Percentiles rank a stretch among this genome's conserved stretches.
These are phyloP conservation scores for Heliconius hewitsoni DNA, from an alignment of 1,140 invertebrate genomes.

Conservation along the genomic window DNA sequence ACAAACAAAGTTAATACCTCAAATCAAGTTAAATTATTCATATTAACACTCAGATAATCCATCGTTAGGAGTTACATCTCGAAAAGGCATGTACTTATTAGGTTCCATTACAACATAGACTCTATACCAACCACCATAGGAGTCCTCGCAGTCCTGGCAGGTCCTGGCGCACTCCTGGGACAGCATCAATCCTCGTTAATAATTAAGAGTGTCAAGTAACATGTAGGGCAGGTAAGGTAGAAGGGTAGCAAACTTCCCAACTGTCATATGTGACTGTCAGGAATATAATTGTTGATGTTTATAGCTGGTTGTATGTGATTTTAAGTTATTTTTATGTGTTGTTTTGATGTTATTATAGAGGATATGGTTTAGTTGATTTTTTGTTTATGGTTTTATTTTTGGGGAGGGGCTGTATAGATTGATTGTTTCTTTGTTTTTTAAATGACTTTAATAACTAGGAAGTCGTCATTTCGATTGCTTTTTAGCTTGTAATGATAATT, in stretches of 20 bases:
- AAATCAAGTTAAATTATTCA: constrained; percentile 34
- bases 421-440: no score
- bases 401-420: not conserved
- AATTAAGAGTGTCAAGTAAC: constrained; percentile 67
- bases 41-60: constrained; percentile 42
- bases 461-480: no score
- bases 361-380: not conserved
- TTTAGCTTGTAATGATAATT: no score
- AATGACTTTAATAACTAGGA: no score
- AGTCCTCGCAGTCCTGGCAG: not conserved
- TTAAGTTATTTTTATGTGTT: not conserved
- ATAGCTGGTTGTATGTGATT: not conserved
- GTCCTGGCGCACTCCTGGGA: constrained; percentile 35
- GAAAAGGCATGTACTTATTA: constrained; percentile 26
- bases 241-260: constrained; percentile 25
- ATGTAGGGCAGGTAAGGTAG: constrained; percentile 40
- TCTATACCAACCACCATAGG: constrained; percentile 3
- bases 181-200: constrained; percentile 73
- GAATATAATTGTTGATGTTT: not conserved
- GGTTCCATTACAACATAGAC: constrained; percentile 14
- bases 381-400: not conserved
- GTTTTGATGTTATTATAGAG: not conserved
- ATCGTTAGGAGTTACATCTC: constrained; percentile 42
- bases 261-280: constrained; percentile 30
- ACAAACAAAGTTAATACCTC: constrained; percentile 16